Percentiles rank a stretch among this genome's conserved stretches.
Conservation (phyloP, 2,888 invertebrate species). For the Phyllotreta striolata region DNA sequence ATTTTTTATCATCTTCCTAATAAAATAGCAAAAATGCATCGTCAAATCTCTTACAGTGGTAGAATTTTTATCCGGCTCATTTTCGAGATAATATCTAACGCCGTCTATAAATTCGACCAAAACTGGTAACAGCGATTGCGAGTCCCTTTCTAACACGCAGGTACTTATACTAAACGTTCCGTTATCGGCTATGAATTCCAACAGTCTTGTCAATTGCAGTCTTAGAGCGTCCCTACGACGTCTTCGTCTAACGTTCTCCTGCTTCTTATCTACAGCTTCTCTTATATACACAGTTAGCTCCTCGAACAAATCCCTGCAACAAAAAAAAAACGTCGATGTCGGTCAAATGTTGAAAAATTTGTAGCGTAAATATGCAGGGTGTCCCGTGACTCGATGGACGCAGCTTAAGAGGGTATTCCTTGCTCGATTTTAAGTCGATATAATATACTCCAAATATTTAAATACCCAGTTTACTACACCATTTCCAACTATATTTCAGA, state of each 20-base stretch:
- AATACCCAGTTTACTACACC: too few relatives aligned
- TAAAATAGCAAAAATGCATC: conserved; percentile 92
- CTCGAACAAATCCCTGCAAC: conserved; percentile 89
- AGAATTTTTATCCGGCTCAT: conserved; percentile 93
- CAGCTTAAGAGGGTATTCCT: too few relatives aligned
- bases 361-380: too few relatives aligned
- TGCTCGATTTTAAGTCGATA: too few relatives aligned
- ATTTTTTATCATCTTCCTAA: conserved; percentile 91
- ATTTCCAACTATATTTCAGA: too few relatives aligned
- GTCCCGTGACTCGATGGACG: too few relatives aligned
- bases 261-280: conserved; percentile 96
- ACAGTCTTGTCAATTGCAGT: conserved; percentile 87
- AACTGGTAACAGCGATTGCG: conserved; percentile 77
- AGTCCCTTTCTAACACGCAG: conserved; percentile 83
- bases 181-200: conserved; percentile 91
- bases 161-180: conserved; percentile 88
- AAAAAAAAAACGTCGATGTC: conserved; percentile 4
- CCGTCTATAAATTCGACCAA: conserved; percentile 97
- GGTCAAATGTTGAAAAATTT: too few relatives aligned
- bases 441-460: too few relatives aligned
- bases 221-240: conserved; percentile 91
- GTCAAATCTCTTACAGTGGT: conserved; percentile 88
- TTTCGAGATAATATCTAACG: conserved; percentile 87
- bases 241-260: conserved; percentile 93
- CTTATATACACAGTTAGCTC: conserved; percentile 90